Conservation (phyloP, 2,888 invertebrate species). For the Ectemnius lituratus region DNA sequence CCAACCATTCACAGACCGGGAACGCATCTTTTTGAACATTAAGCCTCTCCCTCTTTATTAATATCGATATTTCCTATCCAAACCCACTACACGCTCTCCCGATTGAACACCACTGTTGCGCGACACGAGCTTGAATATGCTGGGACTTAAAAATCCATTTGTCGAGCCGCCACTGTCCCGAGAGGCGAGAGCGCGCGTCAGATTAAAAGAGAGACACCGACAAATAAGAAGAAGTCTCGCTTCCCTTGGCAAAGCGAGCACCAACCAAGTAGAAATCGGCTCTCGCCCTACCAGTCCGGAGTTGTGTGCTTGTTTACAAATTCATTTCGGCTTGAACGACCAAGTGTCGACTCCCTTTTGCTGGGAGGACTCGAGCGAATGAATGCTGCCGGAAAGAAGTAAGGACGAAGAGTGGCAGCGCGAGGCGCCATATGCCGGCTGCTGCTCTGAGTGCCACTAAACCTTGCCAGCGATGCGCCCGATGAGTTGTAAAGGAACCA, state of each 20-base stretch:
- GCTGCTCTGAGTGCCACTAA: too few species aligned
- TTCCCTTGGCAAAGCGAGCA: conserved; percentile 37
- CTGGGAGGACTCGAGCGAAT: not conserved
- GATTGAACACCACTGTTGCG: conserved; percentile 28
- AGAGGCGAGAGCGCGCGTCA: conserved; percentile 26
- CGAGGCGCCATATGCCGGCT: conserved; percentile 1
- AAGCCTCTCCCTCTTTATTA: not conserved
- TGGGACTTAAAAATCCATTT: conserved; percentile 61
- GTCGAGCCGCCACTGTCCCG: conserved; percentile 46
- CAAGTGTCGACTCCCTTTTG: conserved; percentile 4
- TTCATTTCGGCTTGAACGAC: conserved; percentile 35
- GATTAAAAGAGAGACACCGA: conserved; percentile 54
- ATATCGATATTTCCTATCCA: not conserved
- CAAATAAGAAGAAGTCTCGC: conserved; percentile 44
- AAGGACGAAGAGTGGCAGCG: not conserved
- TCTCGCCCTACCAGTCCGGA: conserved; percentile 26
- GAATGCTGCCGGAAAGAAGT: not conserved
- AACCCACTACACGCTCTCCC: not conserved
- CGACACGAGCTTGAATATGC: conserved; percentile 8
- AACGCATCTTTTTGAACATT: not conserved
- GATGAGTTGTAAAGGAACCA: too few species aligned
- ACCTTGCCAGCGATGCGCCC: too few species aligned
- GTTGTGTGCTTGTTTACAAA: conserved; percentile 47
- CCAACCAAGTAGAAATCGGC: conserved; percentile 7
- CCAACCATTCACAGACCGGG: not conserved